phyloP scores from a whole-genome alignment of 2,113 vertebrate species.

The Lates calcarifer region DNA sequence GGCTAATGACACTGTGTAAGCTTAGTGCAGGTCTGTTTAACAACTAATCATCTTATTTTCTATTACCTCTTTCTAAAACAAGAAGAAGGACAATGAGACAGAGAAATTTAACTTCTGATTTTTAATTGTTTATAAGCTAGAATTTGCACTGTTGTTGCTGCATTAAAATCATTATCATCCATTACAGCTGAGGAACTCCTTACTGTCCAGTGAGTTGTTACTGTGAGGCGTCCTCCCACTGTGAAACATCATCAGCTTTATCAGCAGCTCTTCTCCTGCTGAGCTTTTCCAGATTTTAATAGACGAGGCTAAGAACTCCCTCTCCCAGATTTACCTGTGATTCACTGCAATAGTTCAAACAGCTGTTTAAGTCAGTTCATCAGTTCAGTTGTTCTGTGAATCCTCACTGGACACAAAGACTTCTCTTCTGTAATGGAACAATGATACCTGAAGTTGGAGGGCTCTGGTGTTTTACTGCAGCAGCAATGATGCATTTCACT shows the following conservation, averaged over 20 bases:
- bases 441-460: conserved; percentile 25
- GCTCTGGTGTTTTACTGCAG: conserved; percentile 36
- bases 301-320: background rate
- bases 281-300: background rate
- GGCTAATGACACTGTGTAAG: conserved; percentile 87
- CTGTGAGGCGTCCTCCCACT: conserved; percentile 46
- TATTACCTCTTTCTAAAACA: conserved; percentile 61
- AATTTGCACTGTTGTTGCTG: conserved; percentile 62
- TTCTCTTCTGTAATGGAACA: conserved; percentile 38
- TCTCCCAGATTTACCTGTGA: conserved; percentile 20
- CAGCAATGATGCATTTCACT: conserved; percentile 57
- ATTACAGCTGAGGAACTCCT: conserved; percentile 14
- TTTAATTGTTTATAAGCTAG: conserved; percentile 63
- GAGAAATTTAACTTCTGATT: conserved; percentile 44
- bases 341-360: conserved; percentile 25
- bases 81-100: conserved; percentile 38
- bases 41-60: conserved; percentile 54
- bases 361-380: background rate
- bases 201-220: conserved; percentile 37
- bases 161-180: conserved; percentile 42
- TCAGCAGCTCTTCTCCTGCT: background rate
- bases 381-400: conserved; percentile 15
- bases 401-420: conserved; percentile 7
- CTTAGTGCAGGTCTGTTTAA: conserved; percentile 26
- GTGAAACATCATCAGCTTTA: conserved; percentile 38